These are phyloP conservation scores for Rhombomys opimus DNA, from an alignment of 2,113 vertebrate genomes.

Conservation along the genomic window DNA sequence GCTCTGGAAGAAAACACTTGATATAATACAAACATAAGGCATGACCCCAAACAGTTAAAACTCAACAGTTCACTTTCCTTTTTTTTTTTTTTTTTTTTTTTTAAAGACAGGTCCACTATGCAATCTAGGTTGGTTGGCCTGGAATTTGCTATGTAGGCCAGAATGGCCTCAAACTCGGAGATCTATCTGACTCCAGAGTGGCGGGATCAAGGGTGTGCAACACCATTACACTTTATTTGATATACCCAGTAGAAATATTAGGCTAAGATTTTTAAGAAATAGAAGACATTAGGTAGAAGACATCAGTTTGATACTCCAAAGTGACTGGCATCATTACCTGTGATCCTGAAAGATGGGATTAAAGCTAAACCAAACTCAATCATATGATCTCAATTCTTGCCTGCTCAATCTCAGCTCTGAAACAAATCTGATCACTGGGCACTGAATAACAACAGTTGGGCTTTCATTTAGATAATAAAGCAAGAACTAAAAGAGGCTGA, in stretches of 20 bases:
- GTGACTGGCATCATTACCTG: background rate
- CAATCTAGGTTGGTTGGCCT: background rate
- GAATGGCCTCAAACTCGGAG: too few species aligned
- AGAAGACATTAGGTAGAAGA: background rate
- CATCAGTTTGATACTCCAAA: background rate
- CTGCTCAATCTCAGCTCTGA: conserved; percentile 42
- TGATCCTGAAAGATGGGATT: background rate
- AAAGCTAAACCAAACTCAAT: conserved; percentile 17
- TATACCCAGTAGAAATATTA: background rate
- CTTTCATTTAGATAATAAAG: conserved; percentile 7
- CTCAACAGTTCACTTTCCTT: background rate
- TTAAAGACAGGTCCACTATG: background rate
- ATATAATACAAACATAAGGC: conserved; percentile 47
- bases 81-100: background rate
- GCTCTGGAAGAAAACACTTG: conserved; percentile 7
- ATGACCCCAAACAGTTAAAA: conserved; percentile 13
- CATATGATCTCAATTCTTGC: background rate
- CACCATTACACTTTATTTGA: background rate
- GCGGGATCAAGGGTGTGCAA: too few species aligned
- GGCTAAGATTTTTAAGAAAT: conserved; percentile 39
- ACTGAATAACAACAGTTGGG: conserved; percentile 15
- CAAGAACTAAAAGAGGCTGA: background rate
- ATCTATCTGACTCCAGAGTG: background rate
- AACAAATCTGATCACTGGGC: conserved; percentile 17
- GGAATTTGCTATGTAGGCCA: background rate